These are phyloP conservation scores for Lanius ludovicianus DNA, from an alignment of 2,113 vertebrate genomes.

Conservation along the genomic window DNA sequence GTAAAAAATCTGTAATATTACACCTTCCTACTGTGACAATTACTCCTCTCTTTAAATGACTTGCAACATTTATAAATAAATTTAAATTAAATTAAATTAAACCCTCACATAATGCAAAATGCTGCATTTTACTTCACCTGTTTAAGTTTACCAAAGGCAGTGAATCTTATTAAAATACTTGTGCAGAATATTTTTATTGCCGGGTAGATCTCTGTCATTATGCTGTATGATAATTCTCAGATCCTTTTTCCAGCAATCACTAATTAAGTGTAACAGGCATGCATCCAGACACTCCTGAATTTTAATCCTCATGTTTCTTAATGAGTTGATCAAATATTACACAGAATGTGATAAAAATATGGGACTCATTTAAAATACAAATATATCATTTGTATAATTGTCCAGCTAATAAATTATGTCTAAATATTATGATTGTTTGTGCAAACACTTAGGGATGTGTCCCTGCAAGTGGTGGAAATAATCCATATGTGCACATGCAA, in stretches of 20 bases:
- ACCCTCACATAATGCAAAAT: background rate
- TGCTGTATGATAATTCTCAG: slow-evolving; percentile 11
- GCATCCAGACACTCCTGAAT: slow-evolving; percentile 39
- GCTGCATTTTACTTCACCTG: background rate
- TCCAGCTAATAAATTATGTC: slow-evolving; percentile 18
- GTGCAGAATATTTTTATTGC: background rate
- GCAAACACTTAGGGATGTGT: background rate
- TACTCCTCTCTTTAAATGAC: background rate
- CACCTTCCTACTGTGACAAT: background rate
- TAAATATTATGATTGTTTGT: slow-evolving; percentile 34
- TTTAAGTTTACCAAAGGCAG: background rate
- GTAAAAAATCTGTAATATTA: background rate
- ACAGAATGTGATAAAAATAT: slow-evolving; percentile 24
- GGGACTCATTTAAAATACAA: background rate
- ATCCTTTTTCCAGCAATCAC: background rate
- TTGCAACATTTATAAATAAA: background rate
- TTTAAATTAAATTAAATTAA: background rate
- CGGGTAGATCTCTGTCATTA: background rate
- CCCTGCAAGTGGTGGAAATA: background rate
- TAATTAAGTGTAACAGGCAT: slow-evolving; percentile 34
- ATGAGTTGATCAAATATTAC: slow-evolving; percentile 29
- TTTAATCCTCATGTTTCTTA: slow-evolving; percentile 47
- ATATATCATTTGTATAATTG: slow-evolving; percentile 10
- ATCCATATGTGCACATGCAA: background rate
- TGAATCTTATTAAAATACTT: background rate